These are phyloP conservation scores for Enhydra lutris DNA, from an alignment of 2,113 vertebrate species.

Conservation along the genomic window DNA sequence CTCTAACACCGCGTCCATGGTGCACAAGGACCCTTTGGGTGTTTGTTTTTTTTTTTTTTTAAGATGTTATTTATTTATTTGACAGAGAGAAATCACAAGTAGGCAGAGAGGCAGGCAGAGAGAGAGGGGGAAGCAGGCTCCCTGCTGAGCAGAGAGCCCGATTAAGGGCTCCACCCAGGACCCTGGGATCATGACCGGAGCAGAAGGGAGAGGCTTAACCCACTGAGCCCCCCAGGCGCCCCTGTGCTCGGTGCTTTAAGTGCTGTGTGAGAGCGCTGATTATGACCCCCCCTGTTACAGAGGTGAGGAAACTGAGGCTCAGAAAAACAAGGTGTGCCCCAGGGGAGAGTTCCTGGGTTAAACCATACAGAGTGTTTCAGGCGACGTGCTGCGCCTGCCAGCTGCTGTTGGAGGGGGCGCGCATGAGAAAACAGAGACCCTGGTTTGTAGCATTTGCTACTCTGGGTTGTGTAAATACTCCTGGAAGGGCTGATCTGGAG, in stretches of 20 bases:
- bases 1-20: no score
- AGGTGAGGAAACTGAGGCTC: neutral
- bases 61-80: no score
- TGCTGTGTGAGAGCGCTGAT: neutral
- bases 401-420: neutral
- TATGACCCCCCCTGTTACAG: neutral
- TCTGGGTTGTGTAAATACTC: neutral
- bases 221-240: no score
- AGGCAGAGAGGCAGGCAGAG: no score
- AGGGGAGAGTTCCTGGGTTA: neutral
- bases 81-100: no score
- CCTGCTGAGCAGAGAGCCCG: no score
- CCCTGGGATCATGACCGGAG: no score
- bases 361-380: neutral
- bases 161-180: no score
- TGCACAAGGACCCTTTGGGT: neutral
- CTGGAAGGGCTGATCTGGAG: neutral
- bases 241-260: neutral
- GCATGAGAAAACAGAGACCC: neutral
- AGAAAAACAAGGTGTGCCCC: neutral
- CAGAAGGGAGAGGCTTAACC: no score
- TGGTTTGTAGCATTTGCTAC: neutral
- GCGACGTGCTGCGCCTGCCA: fast-evolving
- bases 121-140: no score
- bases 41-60: no score